These are phyloP conservation scores for Nestor notabilis DNA, from an alignment of 2,113 vertebrate genomes.

Conservation along the genomic window DNA sequence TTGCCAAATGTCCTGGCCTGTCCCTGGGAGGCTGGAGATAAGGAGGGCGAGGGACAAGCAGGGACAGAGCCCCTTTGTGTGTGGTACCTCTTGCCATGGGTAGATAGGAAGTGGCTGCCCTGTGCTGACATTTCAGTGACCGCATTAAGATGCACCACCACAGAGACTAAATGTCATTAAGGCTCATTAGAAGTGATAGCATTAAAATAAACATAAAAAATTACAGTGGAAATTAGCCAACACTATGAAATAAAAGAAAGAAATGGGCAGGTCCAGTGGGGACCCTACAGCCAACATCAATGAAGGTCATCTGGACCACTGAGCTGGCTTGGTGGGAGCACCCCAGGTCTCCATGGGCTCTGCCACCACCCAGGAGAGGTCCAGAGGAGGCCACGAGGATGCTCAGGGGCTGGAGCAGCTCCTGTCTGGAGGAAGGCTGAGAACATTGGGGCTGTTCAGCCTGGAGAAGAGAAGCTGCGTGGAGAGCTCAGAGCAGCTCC, in stretches of 20 bases:
- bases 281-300: neutral
- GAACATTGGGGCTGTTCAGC: too few relatives aligned
- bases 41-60: neutral
- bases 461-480: too few relatives aligned
- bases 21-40: constrained; percentile 58
- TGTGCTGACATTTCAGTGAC: constrained; percentile 73
- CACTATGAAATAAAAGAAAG: constrained; percentile 52
- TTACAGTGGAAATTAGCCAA: constrained; percentile 70
- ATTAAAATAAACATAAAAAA: constrained; percentile 70
- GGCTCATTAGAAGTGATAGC: constrained; percentile 75
- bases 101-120: constrained; percentile 68
- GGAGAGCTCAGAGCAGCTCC: too few relatives aligned
- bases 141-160: constrained; percentile 76
- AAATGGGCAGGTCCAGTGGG: neutral
- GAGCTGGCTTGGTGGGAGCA: accelerated
- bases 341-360: neutral
- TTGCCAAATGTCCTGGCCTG: neutral
- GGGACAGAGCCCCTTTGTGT: constrained; percentile 56
- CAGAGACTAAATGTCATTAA: constrained; percentile 80
- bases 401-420: too few relatives aligned
- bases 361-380: neutral
- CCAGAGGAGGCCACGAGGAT: too few relatives aligned
- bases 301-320: accelerated
- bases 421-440: too few relatives aligned
- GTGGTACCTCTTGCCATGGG: constrained; percentile 40